Conservation (phyloP, 2,113 vertebrate genomes). For the Callithrix jacchus region DNA sequence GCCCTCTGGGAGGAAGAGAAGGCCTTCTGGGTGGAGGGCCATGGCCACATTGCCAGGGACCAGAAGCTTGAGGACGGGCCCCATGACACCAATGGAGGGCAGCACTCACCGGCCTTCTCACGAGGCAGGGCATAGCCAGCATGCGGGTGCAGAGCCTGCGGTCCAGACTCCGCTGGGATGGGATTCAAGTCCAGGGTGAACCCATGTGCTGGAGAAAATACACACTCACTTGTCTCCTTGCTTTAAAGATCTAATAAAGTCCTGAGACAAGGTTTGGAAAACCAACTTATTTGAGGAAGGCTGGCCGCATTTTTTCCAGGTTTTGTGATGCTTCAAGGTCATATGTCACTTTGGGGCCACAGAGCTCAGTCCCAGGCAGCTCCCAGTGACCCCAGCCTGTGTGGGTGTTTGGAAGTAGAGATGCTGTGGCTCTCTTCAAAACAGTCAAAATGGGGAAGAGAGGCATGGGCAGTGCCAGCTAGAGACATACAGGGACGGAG, state of each 20-base stretch:
- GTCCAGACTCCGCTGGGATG: background rate
- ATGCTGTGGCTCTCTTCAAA: background rate
- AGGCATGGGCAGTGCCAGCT: background rate
- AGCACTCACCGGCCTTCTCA: fast-evolving
- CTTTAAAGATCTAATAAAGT: constrained; percentile 68
- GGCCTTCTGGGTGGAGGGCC: background rate
- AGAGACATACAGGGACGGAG: background rate
- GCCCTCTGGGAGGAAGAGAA: constrained; percentile 69
- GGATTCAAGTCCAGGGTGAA: background rate
- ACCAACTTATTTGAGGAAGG: background rate
- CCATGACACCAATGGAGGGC: background rate
- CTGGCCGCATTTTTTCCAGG: background rate
- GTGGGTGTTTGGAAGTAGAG: too few species aligned
- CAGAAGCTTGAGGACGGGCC: background rate
- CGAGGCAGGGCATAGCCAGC: background rate
- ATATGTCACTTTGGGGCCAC: background rate
- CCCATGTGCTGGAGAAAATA: background rate
- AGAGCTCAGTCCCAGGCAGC: background rate
- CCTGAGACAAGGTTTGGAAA: background rate
- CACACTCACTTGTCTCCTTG: constrained; percentile 10
- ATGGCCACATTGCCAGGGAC: background rate
- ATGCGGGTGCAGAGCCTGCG: fast-evolving
- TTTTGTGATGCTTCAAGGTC: background rate
- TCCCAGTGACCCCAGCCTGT: background rate
- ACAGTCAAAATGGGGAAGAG: background rate